Percentiles rank a stretch among this genome's conserved stretches.
phyloP scores from a whole-genome alignment of 2,888 invertebrate genomes.

The Aphodius granarius region DNA sequence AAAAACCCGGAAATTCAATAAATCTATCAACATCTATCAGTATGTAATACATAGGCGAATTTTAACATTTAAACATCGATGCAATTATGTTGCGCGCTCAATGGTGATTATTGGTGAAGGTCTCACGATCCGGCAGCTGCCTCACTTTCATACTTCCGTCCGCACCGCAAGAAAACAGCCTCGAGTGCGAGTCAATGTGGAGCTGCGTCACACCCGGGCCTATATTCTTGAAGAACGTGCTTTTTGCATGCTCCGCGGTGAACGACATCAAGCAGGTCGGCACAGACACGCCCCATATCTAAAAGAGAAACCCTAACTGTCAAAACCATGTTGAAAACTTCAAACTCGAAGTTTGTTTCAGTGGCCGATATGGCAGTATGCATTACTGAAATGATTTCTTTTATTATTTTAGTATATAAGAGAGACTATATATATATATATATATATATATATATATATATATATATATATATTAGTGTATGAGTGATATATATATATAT shows the following conservation, averaged over 20 bases:
- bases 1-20: neutral
- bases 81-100: neutral
- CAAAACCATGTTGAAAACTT: no score
- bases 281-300: constrained; percentile 93
- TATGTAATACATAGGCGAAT: no score
- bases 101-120: constrained; percentile 37
- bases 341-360: no score
- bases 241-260: constrained; percentile 92
- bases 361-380: no score
- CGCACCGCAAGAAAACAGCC: constrained; percentile 97
- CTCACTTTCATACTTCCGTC: constrained; percentile 99
- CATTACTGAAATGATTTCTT: no score
- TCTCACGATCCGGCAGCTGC: constrained; percentile 81
- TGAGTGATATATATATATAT: no score
- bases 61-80: neutral
- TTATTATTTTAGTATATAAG: no score
- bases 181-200: constrained; percentile 83
- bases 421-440: no score
- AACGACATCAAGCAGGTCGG: constrained; percentile 87
- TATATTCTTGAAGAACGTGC: constrained; percentile 96
- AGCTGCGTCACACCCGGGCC: constrained; percentile 97
- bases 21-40: neutral
- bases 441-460: neutral
- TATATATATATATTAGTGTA: neutral
- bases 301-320: no score